Conservation (phyloP, 2,797 vertebrate genomes). For the Benthosema pterotum region DNA sequence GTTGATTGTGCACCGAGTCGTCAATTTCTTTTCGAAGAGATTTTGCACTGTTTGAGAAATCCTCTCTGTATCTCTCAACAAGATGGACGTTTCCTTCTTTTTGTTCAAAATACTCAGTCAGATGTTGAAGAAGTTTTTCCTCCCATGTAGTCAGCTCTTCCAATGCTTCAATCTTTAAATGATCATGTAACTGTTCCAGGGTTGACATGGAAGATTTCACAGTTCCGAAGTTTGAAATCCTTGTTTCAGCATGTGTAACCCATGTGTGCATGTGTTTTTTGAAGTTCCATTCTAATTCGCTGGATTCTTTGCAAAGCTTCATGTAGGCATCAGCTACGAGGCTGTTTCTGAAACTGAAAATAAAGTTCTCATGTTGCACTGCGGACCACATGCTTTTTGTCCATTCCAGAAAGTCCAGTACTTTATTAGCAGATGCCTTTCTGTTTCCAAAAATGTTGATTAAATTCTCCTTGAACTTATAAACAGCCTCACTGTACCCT, state of each 20-base stretch:
- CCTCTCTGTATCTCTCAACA: slow-evolving; percentile 64
- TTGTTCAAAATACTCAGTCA: slow-evolving; percentile 64
- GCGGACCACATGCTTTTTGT: slow-evolving; percentile 68
- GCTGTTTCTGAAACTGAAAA: slow-evolving; percentile 70
- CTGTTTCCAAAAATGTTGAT: slow-evolving; percentile 59
- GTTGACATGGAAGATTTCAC: slow-evolving; percentile 4
- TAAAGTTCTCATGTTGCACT: slow-evolving; percentile 56
- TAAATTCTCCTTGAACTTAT: slow-evolving; percentile 72
- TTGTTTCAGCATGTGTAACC: slow-evolving; percentile 40
- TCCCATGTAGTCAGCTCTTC: slow-evolving; percentile 44
- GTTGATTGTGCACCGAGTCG: slow-evolving; percentile 38
- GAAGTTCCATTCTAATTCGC: slow-evolving; percentile 59
- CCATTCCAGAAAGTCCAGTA: slow-evolving; percentile 69
- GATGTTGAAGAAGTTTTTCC: slow-evolving; percentile 38
- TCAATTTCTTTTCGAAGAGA: slow-evolving; percentile 53
- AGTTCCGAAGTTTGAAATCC: slow-evolving; percentile 37
- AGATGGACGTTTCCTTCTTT: slow-evolving; percentile 60
- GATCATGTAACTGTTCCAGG: slow-evolving; percentile 10
- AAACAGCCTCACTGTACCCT: slow-evolving; percentile 80
- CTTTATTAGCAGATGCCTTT: slow-evolving; percentile 36
- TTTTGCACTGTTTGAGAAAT: slow-evolving; percentile 60
- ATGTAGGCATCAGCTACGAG: slow-evolving; percentile 63
- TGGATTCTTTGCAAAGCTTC: slow-evolving; percentile 35
- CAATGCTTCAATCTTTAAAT: slow-evolving; percentile 42
- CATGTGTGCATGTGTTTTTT: slow-evolving; percentile 44